Conservation (phyloP, 2,113 vertebrate species). For the Hydropotes inermis region DNA sequence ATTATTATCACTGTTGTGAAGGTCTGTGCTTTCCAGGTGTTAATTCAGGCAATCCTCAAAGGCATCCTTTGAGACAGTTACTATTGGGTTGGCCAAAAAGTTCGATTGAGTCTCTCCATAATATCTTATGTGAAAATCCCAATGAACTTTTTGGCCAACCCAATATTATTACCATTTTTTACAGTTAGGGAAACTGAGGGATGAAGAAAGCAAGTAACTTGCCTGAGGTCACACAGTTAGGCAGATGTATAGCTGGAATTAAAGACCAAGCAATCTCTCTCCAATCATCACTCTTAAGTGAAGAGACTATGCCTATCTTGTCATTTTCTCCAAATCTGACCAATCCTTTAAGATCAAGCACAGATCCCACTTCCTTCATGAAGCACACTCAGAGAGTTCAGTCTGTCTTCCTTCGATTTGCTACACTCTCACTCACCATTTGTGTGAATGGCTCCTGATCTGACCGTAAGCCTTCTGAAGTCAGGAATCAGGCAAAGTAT, state of each 20-base stretch:
- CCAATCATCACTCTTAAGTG: not conserved
- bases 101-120: not conserved
- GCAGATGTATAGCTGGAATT: not conserved
- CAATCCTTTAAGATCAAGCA: not conserved
- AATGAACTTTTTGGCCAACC: not conserved
- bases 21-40: not conserved
- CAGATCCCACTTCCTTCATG: not conserved
- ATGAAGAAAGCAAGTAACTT: not conserved
- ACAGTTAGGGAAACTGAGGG: not conserved
- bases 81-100: not conserved
- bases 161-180: not conserved
- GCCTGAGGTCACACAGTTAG: not conserved
- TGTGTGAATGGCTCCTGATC: not conserved
- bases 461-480: not conserved
- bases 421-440: rapidly evolving
- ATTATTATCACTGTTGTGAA: not conserved
- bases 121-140: not conserved
- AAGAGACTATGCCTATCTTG: not conserved
- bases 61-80: not conserved
- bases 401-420: no score
- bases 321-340: not conserved
- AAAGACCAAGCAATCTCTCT: not conserved
- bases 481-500: not conserved
- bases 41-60: not conserved
- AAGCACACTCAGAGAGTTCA: not conserved